Evolutionary conservation across 1,140 invertebrate genomes (phyloP).

Genomic region (Adelges cooleyi): DNA sequence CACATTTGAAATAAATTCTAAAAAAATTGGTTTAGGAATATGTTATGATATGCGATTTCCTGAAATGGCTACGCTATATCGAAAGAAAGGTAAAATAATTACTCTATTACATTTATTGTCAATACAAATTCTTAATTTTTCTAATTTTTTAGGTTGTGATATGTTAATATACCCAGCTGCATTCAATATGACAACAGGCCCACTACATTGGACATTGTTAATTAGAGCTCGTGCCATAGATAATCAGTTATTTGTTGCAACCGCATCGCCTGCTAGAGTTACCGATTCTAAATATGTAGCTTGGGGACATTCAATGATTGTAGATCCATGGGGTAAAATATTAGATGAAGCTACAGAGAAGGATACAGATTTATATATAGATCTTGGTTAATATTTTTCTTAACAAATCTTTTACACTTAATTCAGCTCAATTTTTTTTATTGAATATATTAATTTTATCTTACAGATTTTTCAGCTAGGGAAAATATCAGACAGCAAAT

Average conservation of each 20-base stretch:
- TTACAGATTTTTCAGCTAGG: conserved; percentile 58
- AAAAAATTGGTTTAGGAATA: conserved; percentile 80
- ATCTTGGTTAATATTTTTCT: conserved; percentile 53
- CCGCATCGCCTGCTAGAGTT: conserved; percentile 66
- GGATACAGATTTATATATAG: conserved; percentile 59
- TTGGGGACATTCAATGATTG: conserved; percentile 76
- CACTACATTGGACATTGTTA: conserved; percentile 81
- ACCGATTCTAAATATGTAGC: conserved; percentile 62
- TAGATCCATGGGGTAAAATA: conserved; percentile 80
- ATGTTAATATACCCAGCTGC: conserved; percentile 83
- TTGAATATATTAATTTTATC: conserved; percentile 30
- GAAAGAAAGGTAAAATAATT: conserved; percentile 48
- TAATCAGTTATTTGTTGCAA: conserved; percentile 69
- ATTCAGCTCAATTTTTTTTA: conserved; percentile 18
- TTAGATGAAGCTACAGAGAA: conserved; percentile 53
- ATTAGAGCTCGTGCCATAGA: conserved; percentile 69
- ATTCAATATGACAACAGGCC: conserved; percentile 92
- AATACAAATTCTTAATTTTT: background rate
- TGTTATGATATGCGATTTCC: conserved; percentile 91
- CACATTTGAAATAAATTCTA: conserved; percentile 58
- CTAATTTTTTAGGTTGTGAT: conserved; percentile 54
- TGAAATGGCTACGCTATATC: conserved; percentile 75
- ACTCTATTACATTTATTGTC: background rate
- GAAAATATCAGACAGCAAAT: conserved; percentile 69
- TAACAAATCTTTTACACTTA: background rate